Evolutionary conservation across 2,113 vertebrate species (phyloP).

Genomic region (Trichechus manatus): DNA sequence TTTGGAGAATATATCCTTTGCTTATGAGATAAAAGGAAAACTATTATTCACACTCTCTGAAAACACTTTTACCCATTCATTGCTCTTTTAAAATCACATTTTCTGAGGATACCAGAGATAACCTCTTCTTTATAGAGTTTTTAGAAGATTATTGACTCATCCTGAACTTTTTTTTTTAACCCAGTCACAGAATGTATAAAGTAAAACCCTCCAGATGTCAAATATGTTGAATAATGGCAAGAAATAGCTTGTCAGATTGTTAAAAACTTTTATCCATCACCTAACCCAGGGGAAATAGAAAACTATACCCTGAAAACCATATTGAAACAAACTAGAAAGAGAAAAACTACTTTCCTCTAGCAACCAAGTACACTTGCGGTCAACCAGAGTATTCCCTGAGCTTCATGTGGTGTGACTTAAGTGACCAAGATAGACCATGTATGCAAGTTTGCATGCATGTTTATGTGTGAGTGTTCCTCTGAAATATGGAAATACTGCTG

Average conservation of each 20-base stretch:
- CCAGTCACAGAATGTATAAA: neutral
- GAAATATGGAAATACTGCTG: neutral
- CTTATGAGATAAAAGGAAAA: neutral
- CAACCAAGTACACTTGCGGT: neutral
- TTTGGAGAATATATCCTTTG: neutral
- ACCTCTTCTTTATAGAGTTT: neutral
- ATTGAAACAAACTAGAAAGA: slow-evolving; percentile 29
- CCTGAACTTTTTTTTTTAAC: neutral
- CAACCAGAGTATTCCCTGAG: neutral
- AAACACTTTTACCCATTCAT: neutral
- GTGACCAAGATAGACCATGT: rapidly evolving
- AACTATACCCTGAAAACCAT: slow-evolving; percentile 31
- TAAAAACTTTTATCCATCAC: neutral
- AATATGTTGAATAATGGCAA: slow-evolving; percentile 55
- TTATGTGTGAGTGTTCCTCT: neutral
- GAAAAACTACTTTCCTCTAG: neutral
- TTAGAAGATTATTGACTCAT: slow-evolving; percentile 43
- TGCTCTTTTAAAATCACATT: slow-evolving; percentile 48
- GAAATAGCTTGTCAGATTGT: slow-evolving; percentile 61
- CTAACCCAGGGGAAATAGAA: neutral
- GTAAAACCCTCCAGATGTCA: neutral
- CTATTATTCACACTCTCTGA: neutral
- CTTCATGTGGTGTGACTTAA: neutral
- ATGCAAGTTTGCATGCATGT: neutral
- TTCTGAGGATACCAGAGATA: neutral